Percentiles rank a stretch among this genome's conserved stretches.
Conservation (phyloP, 1,140 invertebrate genomes). For the Bicyclus anynana region DNA sequence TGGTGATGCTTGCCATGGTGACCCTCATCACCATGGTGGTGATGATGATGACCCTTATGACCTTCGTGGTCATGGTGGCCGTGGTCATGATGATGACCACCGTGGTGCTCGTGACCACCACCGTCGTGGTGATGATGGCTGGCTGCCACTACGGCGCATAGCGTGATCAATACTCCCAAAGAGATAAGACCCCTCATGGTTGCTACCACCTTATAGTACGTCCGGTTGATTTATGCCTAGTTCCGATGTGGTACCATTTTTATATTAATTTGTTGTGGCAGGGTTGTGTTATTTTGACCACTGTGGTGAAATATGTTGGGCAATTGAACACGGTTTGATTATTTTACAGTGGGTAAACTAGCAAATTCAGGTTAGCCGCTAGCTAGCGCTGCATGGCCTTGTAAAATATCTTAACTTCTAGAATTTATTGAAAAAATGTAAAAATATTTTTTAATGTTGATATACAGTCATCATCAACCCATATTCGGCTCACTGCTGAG, state of each 20-base stretch:
- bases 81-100: conserved; percentile 73
- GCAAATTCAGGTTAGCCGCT: no score
- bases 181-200: neutral
- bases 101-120: conserved; percentile 77
- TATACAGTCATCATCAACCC: no score
- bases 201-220: neutral
- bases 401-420: no score
- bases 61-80: conserved; percentile 76
- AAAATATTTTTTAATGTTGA: no score
- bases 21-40: conserved; percentile 75
- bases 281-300: neutral
- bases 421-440: no score
- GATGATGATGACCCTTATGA: conserved; percentile 70
- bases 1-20: conserved; percentile 77
- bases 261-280: neutral
- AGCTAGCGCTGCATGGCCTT: no score
- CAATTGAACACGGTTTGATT: neutral
- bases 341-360: neutral
- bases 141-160: conserved; percentile 51
- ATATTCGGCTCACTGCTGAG: no score
- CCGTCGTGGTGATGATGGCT: conserved; percentile 68
- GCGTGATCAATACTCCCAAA: neutral
- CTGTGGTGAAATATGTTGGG: neutral
- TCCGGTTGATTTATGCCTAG: neutral
- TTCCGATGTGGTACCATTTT: neutral